Base-by-base conservation (phyloP, 2,113 vertebrate species). In the Theropithecus gelada region DNA sequence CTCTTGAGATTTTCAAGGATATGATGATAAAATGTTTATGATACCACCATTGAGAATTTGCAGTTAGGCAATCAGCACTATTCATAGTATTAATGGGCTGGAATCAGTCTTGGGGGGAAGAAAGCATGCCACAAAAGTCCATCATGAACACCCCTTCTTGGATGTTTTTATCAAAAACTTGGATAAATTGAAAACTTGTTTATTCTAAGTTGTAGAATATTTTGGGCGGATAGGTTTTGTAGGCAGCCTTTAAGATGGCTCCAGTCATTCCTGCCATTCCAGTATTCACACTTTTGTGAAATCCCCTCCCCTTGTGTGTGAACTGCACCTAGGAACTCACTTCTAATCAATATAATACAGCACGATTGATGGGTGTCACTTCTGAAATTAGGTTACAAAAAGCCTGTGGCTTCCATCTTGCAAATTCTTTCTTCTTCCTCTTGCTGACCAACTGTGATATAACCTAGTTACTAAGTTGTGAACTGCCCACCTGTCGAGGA, bases 401-500 rank as follows among this genome's bases (percentile, higher is more conserved):
- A 75, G 61, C n/a, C n/a, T 75, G 40, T 85, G 50, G 20, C 14
- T 86, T 95, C 79, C 40, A 25, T 83, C 25, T 64, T 83, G 3
- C 73, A 50, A 50, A 50, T 92, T 97, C 35, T 72, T 96, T 43
- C 30, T 96, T 78, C 16, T 8, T 83, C 27, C 64, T 93, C 92
- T 89, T 86, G 38, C 13, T 88, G 64, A 80, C 48, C 79, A 2
- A 1, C 66, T 81, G 14, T 70, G 25, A 96, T 87, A 32, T 10
- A 88, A 50, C 87, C 38, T n/a, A 66, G 18, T 11, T 88, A 12
- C 35, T 4, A n/a, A 48, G 1, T 57, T 80, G 30, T 59, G 59
- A 86, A 16, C 59, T 68, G 57, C 13, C 17, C 20, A 8, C 14
- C 2, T 30, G 40, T 18, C 43, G 52, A 88, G 80, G 9, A 35